phyloP scores from a whole-genome alignment of 2,888 invertebrate species.

The Hipparchia sbordonii region DNA sequence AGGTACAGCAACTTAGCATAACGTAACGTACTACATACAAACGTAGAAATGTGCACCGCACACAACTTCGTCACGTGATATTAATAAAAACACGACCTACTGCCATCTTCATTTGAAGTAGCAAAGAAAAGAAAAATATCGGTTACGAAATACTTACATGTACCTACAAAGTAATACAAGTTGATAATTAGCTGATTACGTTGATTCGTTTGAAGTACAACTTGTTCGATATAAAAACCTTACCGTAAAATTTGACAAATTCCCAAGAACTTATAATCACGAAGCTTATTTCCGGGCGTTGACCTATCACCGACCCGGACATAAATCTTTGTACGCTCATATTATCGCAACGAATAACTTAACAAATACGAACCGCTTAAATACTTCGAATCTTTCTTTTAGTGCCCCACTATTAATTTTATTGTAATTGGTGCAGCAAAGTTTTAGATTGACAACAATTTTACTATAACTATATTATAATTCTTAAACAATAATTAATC shows the following conservation, averaged over 20 bases:
- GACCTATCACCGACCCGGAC: constrained; percentile 39
- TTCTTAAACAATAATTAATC: not conserved
- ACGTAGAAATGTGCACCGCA: constrained; percentile 33
- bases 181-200: not conserved
- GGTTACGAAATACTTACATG: not conserved
- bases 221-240: constrained; percentile 9
- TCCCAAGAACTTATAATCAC: constrained; percentile 36
- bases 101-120: too few relatives aligned
- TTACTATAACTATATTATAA: not conserved
- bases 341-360: constrained; percentile 24
- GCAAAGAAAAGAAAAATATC: too few relatives aligned
- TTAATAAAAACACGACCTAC: constrained; percentile 2
- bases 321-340: constrained; percentile 36
- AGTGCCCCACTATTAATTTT: constrained; percentile 11
- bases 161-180: too few relatives aligned
- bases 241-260: constrained; percentile 31
- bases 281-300: constrained; percentile 43
- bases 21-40: constrained; percentile 38
- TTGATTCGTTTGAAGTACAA: not conserved
- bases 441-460: not conserved
- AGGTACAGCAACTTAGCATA: constrained; percentile 34
- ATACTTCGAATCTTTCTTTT: constrained; percentile 16
- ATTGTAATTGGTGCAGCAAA: not conserved
- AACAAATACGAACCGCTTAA: constrained; percentile 27
- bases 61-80: constrained; percentile 25